Evolutionary conservation across 2,797 vertebrate species (phyloP).

Genomic region (Cyprinella venusta): DNA sequence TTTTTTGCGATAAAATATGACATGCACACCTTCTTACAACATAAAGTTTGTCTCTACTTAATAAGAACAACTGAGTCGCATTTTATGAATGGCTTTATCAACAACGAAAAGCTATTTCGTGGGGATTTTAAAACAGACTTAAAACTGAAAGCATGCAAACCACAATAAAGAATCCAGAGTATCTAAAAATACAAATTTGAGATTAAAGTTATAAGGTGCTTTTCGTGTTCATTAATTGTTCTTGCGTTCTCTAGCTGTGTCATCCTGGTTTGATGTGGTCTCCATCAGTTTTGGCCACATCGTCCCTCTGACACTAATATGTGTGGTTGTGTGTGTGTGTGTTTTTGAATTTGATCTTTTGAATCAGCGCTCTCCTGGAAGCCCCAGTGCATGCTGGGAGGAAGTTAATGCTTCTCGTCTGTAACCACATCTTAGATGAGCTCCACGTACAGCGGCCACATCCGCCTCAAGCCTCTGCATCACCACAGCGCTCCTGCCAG

Average conservation of each 20-base stretch:
- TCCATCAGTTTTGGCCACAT: slow-evolving; percentile 29
- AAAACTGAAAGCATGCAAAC: slow-evolving; percentile 9
- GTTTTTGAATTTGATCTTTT: slow-evolving; percentile 63
- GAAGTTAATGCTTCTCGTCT: slow-evolving; percentile 77
- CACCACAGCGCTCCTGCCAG: slow-evolving; percentile 35
- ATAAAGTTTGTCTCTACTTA: neutral
- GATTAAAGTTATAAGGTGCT: neutral
- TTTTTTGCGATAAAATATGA: neutral
- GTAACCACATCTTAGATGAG: slow-evolving; percentile 75
- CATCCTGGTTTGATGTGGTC: slow-evolving; percentile 41
- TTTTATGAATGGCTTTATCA: neutral
- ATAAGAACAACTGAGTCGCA: neutral
- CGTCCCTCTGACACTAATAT: slow-evolving; percentile 33
- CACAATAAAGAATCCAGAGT: slow-evolving; percentile 10
- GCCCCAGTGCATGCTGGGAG: slow-evolving; percentile 73
- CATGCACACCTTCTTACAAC: neutral
- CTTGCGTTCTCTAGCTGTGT: slow-evolving; percentile 9
- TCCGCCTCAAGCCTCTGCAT: slow-evolving; percentile 65
- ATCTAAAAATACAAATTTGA: neutral
- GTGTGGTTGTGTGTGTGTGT: slow-evolving; percentile 48
- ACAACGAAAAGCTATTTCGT: neutral
- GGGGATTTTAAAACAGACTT: neutral
- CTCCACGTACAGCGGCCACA: slow-evolving; percentile 70
- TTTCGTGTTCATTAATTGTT: neutral
- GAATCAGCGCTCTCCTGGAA: slow-evolving; percentile 75